These are phyloP conservation scores for Trinectes maculatus DNA, from an alignment of 2,113 vertebrate genomes.

Conservation along the genomic window DNA sequence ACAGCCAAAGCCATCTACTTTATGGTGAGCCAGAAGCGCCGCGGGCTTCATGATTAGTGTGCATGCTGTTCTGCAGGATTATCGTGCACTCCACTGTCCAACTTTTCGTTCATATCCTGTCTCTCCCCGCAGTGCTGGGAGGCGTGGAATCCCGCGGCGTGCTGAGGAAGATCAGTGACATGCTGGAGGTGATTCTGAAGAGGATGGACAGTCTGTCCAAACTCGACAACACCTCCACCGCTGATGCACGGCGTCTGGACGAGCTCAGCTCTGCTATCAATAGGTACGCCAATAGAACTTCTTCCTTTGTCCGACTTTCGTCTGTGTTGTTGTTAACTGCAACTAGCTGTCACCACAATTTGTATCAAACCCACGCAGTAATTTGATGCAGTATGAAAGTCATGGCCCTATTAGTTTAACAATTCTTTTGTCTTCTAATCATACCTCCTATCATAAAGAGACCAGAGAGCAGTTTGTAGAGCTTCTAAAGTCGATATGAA, in stretches of 20 bases:
- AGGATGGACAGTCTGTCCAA: constrained; percentile 91
- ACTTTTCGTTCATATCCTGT: constrained; percentile 33
- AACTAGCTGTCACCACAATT: background rate
- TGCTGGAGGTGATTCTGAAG: constrained; percentile 95
- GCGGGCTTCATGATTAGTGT: constrained; percentile 28
- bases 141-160: constrained; percentile 91
- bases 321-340: background rate
- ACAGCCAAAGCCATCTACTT: constrained; percentile 23
- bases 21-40: constrained; percentile 24
- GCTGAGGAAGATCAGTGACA: constrained; percentile 95
- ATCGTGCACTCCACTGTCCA: constrained; percentile 1
- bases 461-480: background rate
- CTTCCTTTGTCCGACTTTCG: background rate
- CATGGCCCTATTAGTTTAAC: too few species aligned
- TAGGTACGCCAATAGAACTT: constrained; percentile 80
- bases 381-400: too few species aligned
- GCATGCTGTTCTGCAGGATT: constrained; percentile 24
- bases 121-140: constrained; percentile 85
- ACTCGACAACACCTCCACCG: constrained; percentile 86
- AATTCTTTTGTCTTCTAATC: too few species aligned
- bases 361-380: too few species aligned
- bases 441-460: too few species aligned
- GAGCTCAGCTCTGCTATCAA: constrained; percentile 84
- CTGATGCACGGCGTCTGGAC: constrained; percentile 84
- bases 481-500: background rate